Conservation (phyloP, 2,113 vertebrate genomes). For the Corythaeola cristata region DNA sequence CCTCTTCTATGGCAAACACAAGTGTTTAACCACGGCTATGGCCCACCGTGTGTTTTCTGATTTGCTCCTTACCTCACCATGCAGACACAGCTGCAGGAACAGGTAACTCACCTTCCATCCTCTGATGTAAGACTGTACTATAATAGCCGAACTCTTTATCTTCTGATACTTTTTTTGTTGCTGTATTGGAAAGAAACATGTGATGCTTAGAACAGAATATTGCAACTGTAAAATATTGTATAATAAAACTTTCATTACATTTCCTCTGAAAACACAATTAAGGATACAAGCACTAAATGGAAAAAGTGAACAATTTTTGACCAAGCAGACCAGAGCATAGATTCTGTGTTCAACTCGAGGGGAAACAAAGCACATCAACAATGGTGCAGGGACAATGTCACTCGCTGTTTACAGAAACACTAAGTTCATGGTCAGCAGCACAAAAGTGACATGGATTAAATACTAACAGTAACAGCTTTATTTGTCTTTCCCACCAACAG, state of each 20-base stretch:
- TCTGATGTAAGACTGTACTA: conserved; percentile 92
- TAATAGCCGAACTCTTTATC: conserved; percentile 85
- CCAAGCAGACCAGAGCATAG: not conserved
- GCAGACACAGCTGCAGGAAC: accelerated
- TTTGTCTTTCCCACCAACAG: not conserved
- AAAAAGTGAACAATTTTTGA: not conserved
- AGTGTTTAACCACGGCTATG: accelerated
- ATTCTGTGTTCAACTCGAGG: not conserved
- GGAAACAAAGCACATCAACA: conserved; percentile 28
- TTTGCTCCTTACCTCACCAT: not conserved
- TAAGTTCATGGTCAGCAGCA: conserved; percentile 34
- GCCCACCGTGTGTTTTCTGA: not conserved
- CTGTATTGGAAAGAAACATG: conserved; percentile 67
- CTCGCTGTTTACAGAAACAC: conserved; percentile 10
- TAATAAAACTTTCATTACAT: not conserved
- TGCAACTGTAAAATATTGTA: not conserved
- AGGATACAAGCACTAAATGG: not conserved
- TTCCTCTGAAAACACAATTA: not conserved
- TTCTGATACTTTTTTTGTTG: conserved; percentile 92
- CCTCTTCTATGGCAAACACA: accelerated
- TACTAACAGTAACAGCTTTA: conserved; percentile 28
- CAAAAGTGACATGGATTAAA: conserved; percentile 9
- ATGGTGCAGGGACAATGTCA: not conserved
- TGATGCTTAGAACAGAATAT: not conserved
- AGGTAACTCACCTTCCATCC: conserved; percentile 92